These are phyloP conservation scores for Hydrochoerus hydrochaeris DNA, from an alignment of 2,113 vertebrate genomes.

Conservation along the genomic window DNA sequence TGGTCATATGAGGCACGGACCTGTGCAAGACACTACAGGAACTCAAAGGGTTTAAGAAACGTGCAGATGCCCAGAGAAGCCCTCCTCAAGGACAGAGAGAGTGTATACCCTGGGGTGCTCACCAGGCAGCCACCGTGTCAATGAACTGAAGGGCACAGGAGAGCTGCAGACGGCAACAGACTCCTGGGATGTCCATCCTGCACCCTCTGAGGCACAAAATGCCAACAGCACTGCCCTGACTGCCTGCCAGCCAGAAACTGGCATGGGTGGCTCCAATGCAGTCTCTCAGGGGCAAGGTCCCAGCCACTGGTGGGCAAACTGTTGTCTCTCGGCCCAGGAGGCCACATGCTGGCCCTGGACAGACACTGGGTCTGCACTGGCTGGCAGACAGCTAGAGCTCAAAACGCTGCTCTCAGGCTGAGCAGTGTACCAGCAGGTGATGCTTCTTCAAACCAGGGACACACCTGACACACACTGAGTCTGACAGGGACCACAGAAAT, in stretches of 20 bases:
- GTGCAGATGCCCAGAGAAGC: neutral
- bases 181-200: neutral
- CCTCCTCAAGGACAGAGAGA: neutral
- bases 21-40: neutral
- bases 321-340: neutral
- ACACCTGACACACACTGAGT: neutral
- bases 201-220: neutral
- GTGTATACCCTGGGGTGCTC: neutral
- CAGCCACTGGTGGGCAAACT: neutral
- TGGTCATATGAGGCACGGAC: neutral
- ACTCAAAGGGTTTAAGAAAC: neutral
- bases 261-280: neutral
- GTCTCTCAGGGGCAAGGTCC: neutral
- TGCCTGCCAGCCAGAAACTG: neutral
- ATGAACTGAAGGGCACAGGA: neutral
- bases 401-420: neutral
- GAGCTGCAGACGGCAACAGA: neutral
- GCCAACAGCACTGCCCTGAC: neutral
- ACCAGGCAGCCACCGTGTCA: neutral
- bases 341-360: neutral
- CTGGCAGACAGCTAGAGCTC: neutral
- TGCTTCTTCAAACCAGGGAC: neutral
- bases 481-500: neutral
- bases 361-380: neutral
- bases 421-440: neutral